Evolutionary conservation across 2,888 invertebrate genomes (phyloP), one percentile per base, ranked within the genome.

Genomic region (Lasioglossum pauxillum): DNA sequence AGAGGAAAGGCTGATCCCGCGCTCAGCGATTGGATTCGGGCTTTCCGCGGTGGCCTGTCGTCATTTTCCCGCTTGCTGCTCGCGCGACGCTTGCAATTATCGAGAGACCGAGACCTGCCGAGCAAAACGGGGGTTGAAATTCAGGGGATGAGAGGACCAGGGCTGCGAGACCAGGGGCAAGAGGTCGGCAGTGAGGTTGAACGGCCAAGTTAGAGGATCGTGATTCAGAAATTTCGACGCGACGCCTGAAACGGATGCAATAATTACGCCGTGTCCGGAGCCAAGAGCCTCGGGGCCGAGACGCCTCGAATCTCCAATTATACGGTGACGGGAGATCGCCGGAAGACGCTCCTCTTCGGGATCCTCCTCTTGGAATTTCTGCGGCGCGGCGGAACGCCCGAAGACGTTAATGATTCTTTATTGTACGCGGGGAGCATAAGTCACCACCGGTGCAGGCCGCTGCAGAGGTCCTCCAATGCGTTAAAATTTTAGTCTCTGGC

Each of bases 71-170:
- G 73, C 57, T 23, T 46, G 75, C 74, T 60, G 67, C 60, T 83
- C 80, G 78, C 83, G 78, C 80, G 83, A 87, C 86, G 80, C 82
- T 49, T 35, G 83, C 86, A 87, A 87, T 87, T 87, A 87, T 87
- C 83, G 83, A 46, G 77, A 69, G 82, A 79, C 78, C 72, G 46
- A 27, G 60, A 27, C 19, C 46, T 23, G 38, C 35, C 49, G 74
- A 19, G 73, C 49, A 23, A 41, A 31, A 31, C 5, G 5, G 38
- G 77, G 67, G 64, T 23, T 19, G 46, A 23, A 5, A 41, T 49
- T 35, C 35, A 1, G 19, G 71, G 44, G 19, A 16, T 2, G 46
- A n/a, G 23, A 23, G 41, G 69, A 27, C 1, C 4, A 31, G 67
- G 64, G 1, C 31, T 31, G 31, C 12, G 67, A 67, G 35, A 23